These are phyloP conservation scores for Semibalanus balanoides DNA, from an alignment of 1,140 invertebrate species.

Conservation along the genomic window DNA sequence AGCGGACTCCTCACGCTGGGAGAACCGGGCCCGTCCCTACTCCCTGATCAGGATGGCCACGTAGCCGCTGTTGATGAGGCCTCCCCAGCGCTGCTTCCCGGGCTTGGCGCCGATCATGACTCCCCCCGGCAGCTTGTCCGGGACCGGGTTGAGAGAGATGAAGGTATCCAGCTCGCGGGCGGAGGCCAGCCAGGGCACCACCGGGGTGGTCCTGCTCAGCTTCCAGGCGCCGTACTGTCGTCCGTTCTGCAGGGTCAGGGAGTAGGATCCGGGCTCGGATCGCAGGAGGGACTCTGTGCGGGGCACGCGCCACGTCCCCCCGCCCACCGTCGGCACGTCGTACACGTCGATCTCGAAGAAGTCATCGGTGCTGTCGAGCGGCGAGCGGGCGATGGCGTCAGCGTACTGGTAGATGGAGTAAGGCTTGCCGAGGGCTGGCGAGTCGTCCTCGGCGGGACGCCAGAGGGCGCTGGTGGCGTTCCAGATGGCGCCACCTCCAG, in stretches of 20 bases:
- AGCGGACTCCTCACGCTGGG: too few species aligned
- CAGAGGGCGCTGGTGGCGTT: not conserved
- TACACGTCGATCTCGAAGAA: not conserved
- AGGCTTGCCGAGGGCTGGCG: not conserved
- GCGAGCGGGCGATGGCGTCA: not conserved
- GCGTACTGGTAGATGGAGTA: not conserved
- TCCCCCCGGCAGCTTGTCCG: not conserved
- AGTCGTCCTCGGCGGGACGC: not conserved
- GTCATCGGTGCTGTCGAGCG: not conserved
- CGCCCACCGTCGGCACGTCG: not conserved
- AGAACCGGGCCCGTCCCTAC: not conserved
- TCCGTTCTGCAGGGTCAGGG: not conserved
- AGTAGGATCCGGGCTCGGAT: too few species aligned
- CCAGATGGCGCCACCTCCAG: not conserved
- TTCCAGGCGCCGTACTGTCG: not conserved
- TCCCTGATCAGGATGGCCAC: not conserved
- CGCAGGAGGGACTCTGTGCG: not conserved
- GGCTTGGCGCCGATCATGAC: not conserved
- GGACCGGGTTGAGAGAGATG: not conserved
- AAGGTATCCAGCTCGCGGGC: not conserved
- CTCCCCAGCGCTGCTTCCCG: not conserved
- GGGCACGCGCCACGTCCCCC: not conserved
- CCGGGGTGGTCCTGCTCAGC: not conserved
- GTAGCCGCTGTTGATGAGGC: not conserved
- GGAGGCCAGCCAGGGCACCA: not conserved